Percentiles rank a stretch among this genome's conserved stretches.
phyloP scores from a whole-genome alignment of 2,888 invertebrate species.

The Minunthozetes semirufus region DNA sequence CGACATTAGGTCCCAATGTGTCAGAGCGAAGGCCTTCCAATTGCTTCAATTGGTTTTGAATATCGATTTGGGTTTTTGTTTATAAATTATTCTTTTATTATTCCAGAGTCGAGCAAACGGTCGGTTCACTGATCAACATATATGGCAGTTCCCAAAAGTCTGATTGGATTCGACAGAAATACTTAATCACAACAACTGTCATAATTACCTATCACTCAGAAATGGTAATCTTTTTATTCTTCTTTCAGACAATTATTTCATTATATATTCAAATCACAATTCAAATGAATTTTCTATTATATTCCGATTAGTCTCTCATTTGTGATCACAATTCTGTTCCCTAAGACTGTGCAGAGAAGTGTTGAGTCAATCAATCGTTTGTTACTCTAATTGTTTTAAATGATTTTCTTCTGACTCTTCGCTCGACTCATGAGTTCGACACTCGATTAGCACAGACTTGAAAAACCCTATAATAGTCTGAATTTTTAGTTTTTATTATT shows the following conservation, averaged over 20 bases:
- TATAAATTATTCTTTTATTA: neutral
- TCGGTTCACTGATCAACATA: conserved; percentile 37
- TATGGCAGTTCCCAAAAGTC: neutral
- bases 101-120: conserved; percentile 36
- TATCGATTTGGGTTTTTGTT: neutral
- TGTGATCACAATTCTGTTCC: neutral
- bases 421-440: too few species aligned
- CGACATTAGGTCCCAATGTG: too few species aligned
- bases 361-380: neutral
- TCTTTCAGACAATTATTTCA: neutral
- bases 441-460: too few species aligned
- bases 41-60: neutral
- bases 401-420: neutral
- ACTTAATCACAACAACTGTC: conserved; percentile 32
- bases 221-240: neutral
- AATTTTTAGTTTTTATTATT: too few species aligned
- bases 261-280: neutral
- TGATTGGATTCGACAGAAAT: conserved; percentile 31
- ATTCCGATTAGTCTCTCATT: neutral
- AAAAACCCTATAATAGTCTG: too few species aligned
- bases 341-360: neutral
- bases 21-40: neutral
- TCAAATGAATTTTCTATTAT: neutral
- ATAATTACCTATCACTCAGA: conserved; percentile 30
- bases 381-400: neutral